Evolutionary conservation across 2,113 vertebrate genomes (phyloP).

Genomic region (Embiotoca jacksoni): DNA sequence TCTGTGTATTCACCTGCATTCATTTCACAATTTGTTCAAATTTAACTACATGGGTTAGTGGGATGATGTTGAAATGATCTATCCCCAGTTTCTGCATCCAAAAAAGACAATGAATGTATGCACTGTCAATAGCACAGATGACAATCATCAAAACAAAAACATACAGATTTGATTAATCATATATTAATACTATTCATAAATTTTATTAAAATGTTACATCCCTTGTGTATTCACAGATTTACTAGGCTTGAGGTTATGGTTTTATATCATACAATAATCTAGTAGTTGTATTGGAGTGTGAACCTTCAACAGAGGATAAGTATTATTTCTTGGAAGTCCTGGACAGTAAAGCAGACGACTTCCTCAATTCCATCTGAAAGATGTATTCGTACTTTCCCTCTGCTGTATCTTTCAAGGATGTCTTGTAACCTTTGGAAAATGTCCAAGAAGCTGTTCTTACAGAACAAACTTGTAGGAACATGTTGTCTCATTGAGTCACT

Average conservation of each 20-base stretch:
- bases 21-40: conserved; percentile 56
- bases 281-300: neutral
- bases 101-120: neutral
- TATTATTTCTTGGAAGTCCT: neutral
- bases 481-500: neutral
- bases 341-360: conserved; percentile 9
- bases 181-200: neutral
- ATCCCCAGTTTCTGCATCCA: neutral
- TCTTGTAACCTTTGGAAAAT: conserved; percentile 34
- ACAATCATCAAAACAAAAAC: neutral
- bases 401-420: conserved; percentile 28
- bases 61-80: conserved; percentile 22
- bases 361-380: neutral
- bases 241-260: neutral
- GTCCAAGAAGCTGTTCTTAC: conserved; percentile 32
- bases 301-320: neutral
- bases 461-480: conserved; percentile 28
- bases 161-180: neutral
- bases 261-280: neutral
- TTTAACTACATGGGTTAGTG: conserved; percentile 42
- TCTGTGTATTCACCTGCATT: conserved; percentile 47
- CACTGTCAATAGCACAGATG: neutral
- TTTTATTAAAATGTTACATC: neutral
- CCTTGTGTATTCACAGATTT: neutral
- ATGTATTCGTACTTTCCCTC: conserved; percentile 9